Conservation (phyloP, 2,797 vertebrate genomes). For the Lepilemur septentrionalis region DNA sequence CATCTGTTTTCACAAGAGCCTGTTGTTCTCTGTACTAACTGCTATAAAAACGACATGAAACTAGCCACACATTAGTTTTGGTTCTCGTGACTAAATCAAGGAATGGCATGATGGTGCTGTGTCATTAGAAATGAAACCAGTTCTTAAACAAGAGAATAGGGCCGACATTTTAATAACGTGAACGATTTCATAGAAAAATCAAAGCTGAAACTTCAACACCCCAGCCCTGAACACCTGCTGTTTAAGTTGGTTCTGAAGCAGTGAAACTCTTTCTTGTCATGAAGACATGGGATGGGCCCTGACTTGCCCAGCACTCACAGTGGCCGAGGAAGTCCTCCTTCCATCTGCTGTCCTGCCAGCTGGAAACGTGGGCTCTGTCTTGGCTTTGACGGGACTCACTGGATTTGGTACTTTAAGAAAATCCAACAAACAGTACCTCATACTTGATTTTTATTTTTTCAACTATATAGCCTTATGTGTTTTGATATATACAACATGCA, state of each 20-base stretch:
- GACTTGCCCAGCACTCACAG: neutral
- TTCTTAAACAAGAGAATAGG: constrained; percentile 73
- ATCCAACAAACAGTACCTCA: neutral
- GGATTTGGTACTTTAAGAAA: neutral
- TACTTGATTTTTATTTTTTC: constrained; percentile 8
- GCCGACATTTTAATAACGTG: constrained; percentile 70
- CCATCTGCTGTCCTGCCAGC: neutral
- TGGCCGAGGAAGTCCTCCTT: neutral
- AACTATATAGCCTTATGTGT: neutral
- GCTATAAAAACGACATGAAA: constrained; percentile 81
- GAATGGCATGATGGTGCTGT: constrained; percentile 77
- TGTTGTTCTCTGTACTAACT: constrained; percentile 81
- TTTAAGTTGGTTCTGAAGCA: constrained; percentile 71
- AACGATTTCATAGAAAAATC: constrained; percentile 78
- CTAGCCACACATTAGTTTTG: constrained; percentile 80
- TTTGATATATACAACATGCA: neutral
- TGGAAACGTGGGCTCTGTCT: neutral
- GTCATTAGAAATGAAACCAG: constrained; percentile 81
- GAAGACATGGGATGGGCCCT: constrained; percentile 17
- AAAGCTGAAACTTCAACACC: constrained; percentile 76
- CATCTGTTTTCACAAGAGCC: constrained; percentile 78
- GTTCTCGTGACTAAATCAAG: constrained; percentile 82
- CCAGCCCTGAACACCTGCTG: constrained; percentile 72
- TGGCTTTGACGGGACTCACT: neutral
- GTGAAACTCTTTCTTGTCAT: constrained; percentile 61